Evolutionary conservation across 2,113 vertebrate genomes (phyloP).

Genomic region (Stegostoma tigrinum): DNA sequence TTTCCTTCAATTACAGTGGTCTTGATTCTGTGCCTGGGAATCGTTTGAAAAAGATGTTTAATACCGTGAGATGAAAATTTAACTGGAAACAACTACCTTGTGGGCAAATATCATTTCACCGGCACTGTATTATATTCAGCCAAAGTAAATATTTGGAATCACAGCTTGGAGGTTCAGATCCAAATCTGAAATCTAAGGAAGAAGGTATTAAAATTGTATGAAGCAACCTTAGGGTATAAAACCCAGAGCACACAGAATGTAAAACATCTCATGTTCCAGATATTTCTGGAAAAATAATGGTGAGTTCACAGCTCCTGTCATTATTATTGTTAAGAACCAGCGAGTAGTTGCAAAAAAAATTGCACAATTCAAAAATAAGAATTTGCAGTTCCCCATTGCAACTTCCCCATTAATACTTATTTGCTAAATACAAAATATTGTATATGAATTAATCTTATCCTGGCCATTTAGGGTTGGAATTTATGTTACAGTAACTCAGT

Average conservation of each 20-base stretch:
- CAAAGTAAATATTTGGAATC: neutral
- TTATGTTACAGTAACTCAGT: neutral
- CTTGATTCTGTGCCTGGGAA: slow-evolving; percentile 9
- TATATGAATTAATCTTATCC: neutral
- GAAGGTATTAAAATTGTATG: neutral
- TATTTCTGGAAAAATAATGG: neutral
- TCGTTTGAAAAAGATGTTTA: neutral
- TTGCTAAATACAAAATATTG: neutral
- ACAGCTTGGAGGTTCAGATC: neutral
- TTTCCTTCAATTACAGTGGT: neutral
- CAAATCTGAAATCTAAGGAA: neutral
- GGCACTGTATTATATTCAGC: neutral
- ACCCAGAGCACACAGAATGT: no score
- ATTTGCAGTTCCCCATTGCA: neutral
- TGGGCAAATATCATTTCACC: neutral
- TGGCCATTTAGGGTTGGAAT: neutral
- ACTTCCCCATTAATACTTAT: neutral
- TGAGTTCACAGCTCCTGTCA: neutral
- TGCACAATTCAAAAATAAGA: neutral
- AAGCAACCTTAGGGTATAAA: neutral
- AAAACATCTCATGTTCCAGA: neutral
- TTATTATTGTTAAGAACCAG: no score
- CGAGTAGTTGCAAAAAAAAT: neutral
- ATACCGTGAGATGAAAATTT: neutral
- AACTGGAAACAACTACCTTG: slow-evolving; percentile 10